Percentiles rank a stretch among this genome's conserved stretches.
phyloP scores from a whole-genome alignment of 2,797 vertebrate species.

The Picus viridis region DNA sequence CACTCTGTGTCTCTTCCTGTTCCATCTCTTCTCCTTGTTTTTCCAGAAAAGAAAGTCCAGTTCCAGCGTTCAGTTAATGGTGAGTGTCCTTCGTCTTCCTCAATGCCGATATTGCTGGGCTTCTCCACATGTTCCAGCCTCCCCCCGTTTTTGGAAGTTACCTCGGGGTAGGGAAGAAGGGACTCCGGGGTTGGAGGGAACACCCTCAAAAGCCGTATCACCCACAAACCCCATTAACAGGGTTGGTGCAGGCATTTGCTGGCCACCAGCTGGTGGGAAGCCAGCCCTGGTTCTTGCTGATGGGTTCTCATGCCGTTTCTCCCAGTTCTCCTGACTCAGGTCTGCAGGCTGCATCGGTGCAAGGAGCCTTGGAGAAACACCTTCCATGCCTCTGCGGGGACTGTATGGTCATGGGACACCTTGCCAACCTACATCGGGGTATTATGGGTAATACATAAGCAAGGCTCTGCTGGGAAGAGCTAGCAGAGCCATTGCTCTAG shows the following conservation, averaged over 20 bases:
- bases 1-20: conserved; percentile 86
- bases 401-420: conserved; percentile 73
- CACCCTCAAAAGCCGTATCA: conserved; percentile 71
- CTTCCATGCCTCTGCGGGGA: conserved; percentile 76
- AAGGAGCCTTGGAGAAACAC: conserved; percentile 75
- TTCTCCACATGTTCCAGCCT: conserved; percentile 72
- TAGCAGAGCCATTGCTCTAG: conserved; percentile 68
- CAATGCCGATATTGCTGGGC: conserved; percentile 81
- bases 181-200: conserved; percentile 76
- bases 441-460: conserved; percentile 70
- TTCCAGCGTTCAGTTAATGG: conserved; percentile 93
- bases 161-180: conserved; percentile 77
- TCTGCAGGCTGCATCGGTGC: conserved; percentile 73
- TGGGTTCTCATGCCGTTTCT: conserved; percentile 73
- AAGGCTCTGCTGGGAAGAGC: conserved; percentile 72
- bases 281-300: conserved; percentile 69
- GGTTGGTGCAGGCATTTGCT: conserved; percentile 65
- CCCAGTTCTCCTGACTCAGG: conserved; percentile 75
- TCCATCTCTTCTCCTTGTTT: conserved; percentile 91
- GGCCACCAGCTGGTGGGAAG: conserved; percentile 63
- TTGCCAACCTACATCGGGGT: conserved; percentile 72
- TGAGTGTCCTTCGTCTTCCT: conserved; percentile 87
- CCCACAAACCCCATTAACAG: conserved; percentile 69
- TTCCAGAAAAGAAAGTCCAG: conserved; percentile 96
- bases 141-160: conserved; percentile 75